A percentile compares a stretch with the other conserved stretches of the same genome.
Evolutionary conservation across 2,888 invertebrate species (phyloP).

Genomic region (Ceramica pisi): DNA sequence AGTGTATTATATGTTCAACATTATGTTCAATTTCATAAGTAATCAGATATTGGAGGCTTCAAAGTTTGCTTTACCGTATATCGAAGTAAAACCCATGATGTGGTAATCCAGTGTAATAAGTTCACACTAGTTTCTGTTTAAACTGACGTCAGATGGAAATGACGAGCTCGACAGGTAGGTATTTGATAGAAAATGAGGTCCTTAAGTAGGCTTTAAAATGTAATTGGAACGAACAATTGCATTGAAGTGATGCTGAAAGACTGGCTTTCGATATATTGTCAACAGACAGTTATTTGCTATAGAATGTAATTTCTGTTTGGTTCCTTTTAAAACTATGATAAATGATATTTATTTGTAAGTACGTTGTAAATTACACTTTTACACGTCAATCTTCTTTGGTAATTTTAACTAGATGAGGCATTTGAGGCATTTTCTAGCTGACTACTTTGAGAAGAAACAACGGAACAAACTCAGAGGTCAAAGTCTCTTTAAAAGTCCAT

Average conservation of each 20-base stretch:
- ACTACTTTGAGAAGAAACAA: no score
- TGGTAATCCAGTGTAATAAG: slow-evolving; percentile 38
- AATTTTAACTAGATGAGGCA: no score
- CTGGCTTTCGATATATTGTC: not conserved
- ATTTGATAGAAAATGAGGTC: slow-evolving; percentile 29
- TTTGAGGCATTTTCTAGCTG: no score
- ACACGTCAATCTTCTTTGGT: no score
- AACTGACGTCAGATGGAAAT: slow-evolving; percentile 47
- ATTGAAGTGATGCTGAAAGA: not conserved
- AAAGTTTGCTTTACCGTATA: slow-evolving; percentile 34
- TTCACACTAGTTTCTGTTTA: slow-evolving; percentile 32
- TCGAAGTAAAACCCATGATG: slow-evolving; percentile 31
- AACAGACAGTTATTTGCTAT: not conserved
- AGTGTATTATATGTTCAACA: not conserved
- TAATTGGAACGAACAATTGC: not conserved
- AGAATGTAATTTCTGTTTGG: not conserved
- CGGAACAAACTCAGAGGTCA: no score
- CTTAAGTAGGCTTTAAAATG: slow-evolving; percentile 14
- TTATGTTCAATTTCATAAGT: no score
- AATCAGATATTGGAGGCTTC: slow-evolving; percentile 47
- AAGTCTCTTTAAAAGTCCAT: no score
- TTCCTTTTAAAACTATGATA: not conserved
- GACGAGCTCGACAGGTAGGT: slow-evolving; percentile 35
- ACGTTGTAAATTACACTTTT: no score
- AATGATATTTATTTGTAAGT: no score